Evolutionary conservation across 2,888 invertebrate species (phyloP).

Genomic region (Gymnosoma rotundatum): DNA sequence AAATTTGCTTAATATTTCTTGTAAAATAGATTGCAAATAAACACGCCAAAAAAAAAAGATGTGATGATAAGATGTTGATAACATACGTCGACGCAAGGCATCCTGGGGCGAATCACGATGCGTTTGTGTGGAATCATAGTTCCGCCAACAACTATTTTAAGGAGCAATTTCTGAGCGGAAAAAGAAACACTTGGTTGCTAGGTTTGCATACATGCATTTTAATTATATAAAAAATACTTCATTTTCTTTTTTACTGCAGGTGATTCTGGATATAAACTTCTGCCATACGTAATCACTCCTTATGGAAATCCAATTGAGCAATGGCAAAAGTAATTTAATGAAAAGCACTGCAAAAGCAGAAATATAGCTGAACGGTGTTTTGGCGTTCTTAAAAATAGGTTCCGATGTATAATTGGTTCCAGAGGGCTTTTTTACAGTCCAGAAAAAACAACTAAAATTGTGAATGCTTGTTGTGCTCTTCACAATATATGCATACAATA

Average conservation of each 20-base stretch:
- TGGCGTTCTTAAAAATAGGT: background rate
- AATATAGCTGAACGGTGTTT: background rate
- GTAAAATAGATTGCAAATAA: too few relatives aligned
- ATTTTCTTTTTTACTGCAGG: too few relatives aligned
- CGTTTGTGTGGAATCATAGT: constrained; percentile 20
- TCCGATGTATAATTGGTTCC: constrained; percentile 1
- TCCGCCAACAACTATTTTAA: background rate
- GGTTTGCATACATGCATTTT: background rate
- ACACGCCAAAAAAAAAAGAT: background rate
- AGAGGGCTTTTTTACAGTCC: background rate
- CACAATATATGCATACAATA: background rate
- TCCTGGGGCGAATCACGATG: constrained; percentile 9
- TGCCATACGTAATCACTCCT: background rate
- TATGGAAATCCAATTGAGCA: background rate
- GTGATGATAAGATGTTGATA: background rate
- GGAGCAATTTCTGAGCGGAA: background rate
- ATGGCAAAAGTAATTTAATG: background rate
- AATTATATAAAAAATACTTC: too few relatives aligned
- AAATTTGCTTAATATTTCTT: too few relatives aligned
- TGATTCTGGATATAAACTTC: background rate
- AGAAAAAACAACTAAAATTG: background rate
- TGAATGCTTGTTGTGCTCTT: constrained; percentile 3
- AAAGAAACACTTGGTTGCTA: background rate
- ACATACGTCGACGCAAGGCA: constrained; percentile 1
- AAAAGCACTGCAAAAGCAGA: background rate